Evolutionary conservation across 2,888 invertebrate species (phyloP), one percentile per base, ranked within the genome.

Genomic region (Coremacera marginata): DNA sequence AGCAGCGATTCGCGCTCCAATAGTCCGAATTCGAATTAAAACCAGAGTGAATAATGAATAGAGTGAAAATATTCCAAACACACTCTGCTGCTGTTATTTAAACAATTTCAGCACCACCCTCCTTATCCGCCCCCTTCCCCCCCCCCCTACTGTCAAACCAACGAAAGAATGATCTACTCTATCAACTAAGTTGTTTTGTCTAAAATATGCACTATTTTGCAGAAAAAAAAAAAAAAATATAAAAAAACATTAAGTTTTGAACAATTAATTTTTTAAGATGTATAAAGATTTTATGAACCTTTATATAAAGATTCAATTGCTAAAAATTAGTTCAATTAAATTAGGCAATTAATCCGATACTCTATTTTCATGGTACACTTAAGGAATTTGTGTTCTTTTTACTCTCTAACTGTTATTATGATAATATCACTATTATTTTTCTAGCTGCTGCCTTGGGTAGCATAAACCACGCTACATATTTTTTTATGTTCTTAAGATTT

Each of bases 1-100:
- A 93, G 93, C 79, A 93, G 93, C 83, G 94, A 94, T 78, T 95
- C 95, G 82, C 95, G 95, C 27, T 95, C 95, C 0, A 95, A 95
- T 88, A 95, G 95, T 89, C 95, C 95, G 27, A 93, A 65, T 67
- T 74, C 74, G 4, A 74, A 67, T 37, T 74, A 74, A 60, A 71
- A 34, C 63, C 27, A 52, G 14, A 27, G 14, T 25, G 11, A 34
- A 16, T 11, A 60, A 60, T 25, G 57, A 60, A 68, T 8, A 57
- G 37, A 57, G 71, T n/a, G n/a, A 5, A 49, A 52, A 49, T 37
- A 9, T 71, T 44, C 11, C 14, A 71, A 70, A 57, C 25, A 55
- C 70, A 52, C 55, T 55, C 27, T 27, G 14, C 52, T 31, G 19
- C 44, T 16, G 37, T 71, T 27, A 57, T 71, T 55, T 16, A 9